These are phyloP conservation scores for Cirrhinus molitorella DNA, from an alignment of 2,797 vertebrate genomes.

Conservation along the genomic window DNA sequence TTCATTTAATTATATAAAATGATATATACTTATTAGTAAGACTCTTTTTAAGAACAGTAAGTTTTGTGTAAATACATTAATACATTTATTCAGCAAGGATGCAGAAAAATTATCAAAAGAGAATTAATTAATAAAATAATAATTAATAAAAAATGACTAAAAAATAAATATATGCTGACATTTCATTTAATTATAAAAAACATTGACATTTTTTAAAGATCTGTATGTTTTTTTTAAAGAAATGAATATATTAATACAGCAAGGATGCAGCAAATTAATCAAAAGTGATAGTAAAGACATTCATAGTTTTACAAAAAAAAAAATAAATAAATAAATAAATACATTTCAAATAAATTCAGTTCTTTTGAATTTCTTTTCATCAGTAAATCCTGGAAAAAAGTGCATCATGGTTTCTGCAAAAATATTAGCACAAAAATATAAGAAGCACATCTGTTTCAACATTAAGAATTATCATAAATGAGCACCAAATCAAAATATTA, in stretches of 20 bases:
- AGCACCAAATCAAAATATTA: not conserved
- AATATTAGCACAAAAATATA: not conserved
- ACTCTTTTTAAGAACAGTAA: not conserved
- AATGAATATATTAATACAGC: not conserved
- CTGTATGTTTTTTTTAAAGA: no score
- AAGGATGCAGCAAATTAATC: not conserved
- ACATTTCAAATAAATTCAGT: no score
- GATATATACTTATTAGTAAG: not conserved
- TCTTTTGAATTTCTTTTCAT: not conserved
- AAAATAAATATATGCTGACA: no score
- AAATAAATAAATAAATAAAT: no score
- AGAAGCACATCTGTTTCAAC: not conserved
- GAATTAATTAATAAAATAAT: no score
- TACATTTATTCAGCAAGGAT: not conserved
- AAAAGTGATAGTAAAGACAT: not conserved
- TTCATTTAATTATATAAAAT: not conserved
- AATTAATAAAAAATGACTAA: no score
- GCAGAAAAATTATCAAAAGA: not conserved
- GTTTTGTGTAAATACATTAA: not conserved
- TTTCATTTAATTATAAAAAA: no score
- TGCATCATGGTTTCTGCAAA: not conserved
- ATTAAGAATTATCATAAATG: not conserved
- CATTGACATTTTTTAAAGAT: not conserved
- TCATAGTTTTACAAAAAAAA: not conserved
- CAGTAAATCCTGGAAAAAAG: not conserved